phyloP scores from a whole-genome alignment of 2,888 invertebrate species.

The Coenonympha arcania region DNA sequence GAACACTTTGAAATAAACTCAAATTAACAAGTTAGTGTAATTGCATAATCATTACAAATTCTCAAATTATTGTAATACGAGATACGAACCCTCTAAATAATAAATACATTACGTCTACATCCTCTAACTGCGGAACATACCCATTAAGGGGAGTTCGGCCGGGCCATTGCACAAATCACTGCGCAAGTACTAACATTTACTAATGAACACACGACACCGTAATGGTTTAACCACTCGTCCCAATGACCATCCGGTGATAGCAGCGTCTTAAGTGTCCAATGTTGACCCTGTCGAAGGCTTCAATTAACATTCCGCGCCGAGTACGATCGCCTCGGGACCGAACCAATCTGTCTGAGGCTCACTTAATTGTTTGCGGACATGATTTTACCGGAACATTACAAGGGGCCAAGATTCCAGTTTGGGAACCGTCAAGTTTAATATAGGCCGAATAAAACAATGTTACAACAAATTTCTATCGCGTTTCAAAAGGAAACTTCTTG shows the following conservation, averaged over 20 bases:
- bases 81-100: conserved; percentile 9
- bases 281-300: conserved; percentile 46
- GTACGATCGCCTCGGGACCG: conserved; percentile 55
- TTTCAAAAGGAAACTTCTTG: conserved; percentile 11
- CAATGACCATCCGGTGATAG: conserved; percentile 29
- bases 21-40: background rate
- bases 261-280: conserved; percentile 27
- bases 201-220: conserved; percentile 36
- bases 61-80: background rate
- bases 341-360: conserved; percentile 50
- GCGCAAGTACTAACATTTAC: conserved; percentile 27
- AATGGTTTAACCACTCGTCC: conserved; percentile 23
- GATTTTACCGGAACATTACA: conserved; percentile 46
- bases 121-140: conserved; percentile 9
- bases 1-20: background rate
- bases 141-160: conserved; percentile 13
- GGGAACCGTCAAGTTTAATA: conserved; percentile 16
- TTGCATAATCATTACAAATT: background rate
- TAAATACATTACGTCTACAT: no score
- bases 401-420: conserved; percentile 19
- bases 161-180: conserved; percentile 23
- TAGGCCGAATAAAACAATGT: conserved; percentile 14
- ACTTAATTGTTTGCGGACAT: conserved; percentile 65
- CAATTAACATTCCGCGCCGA: conserved; percentile 60
- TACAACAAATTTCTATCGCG: conserved; percentile 11